Evolutionary conservation across 2,113 vertebrate species (phyloP).

Genomic region (Rhea pennata): DNA sequence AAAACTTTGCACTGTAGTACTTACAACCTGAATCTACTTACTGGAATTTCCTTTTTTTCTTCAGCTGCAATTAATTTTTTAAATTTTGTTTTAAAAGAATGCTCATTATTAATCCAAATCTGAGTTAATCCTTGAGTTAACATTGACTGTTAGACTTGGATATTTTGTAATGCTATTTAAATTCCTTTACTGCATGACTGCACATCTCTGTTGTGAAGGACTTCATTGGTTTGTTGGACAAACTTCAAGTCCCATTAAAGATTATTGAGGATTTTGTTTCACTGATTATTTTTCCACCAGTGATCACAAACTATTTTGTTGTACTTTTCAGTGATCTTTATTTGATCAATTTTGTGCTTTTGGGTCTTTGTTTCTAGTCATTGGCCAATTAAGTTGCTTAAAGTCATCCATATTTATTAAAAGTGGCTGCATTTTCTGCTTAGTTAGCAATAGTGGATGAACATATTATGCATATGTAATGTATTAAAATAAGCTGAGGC

Average conservation of each 20-base stretch:
- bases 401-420: constrained; percentile 37
- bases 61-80: background rate
- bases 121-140: background rate
- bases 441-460: background rate
- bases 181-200: constrained; percentile 32
- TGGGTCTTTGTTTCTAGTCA: constrained; percentile 22
- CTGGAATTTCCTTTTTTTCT: background rate
- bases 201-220: background rate
- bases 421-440: constrained; percentile 34
- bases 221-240: constrained; percentile 27
- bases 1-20: background rate
- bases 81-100: background rate
- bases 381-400: constrained; percentile 33
- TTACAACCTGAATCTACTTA: background rate
- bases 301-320: constrained; percentile 28
- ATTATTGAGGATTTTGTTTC: constrained; percentile 42
- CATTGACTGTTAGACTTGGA: background rate
- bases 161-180: constrained; percentile 17
- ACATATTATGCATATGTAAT: background rate
- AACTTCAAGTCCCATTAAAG: constrained; percentile 27
- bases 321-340: background rate
- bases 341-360: constrained; percentile 32
- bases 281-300: constrained; percentile 39
- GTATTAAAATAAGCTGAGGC: background rate
- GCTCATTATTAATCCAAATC: background rate